Evolutionary conservation across 2,797 vertebrate species (phyloP), one percentile per base, ranked within the genome.

Genomic region (Sciurus carolinensis): DNA sequence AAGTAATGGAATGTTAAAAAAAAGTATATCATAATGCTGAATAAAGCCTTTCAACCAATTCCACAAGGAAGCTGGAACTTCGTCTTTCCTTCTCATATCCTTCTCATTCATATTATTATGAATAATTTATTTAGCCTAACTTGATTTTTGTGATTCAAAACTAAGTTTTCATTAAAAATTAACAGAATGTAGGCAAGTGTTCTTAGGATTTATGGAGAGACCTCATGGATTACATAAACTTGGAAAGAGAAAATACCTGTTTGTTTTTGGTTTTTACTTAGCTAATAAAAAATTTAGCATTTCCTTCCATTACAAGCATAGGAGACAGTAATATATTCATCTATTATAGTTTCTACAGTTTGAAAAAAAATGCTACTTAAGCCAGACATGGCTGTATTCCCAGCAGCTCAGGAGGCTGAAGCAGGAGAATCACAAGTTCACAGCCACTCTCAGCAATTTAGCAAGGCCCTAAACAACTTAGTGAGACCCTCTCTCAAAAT

Each of bases 21-120:
- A 69, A 88, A 5, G 33, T 36, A 33, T 93, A 89, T 80, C n/a
- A 79, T 79, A 93, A 93, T 81, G 95, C 87, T 77, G 28, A 93
- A 96, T 59, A 90, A 95, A 96, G 59, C 39, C 57, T 95, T 93
- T 80, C n/a, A 75, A 72, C 80, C 36, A 93, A 76, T 71, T 93
- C 64, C 52, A 84, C 30, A 72, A 86, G 44, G 59, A 93, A 95
- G 85, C 22, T 39, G n/a, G 76, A 88, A 91, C 77, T 94, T 75
- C 62, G 71, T 87, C 82, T 91, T 87, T 62, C 54, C 50, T n/a
- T 62, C 66, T 64, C 71, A 83, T 50, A 90, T 44, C 66, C 30
- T 92, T 66, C 42, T 47, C 7, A 47, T 47, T 47, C 44, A 47
- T 47, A 47, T 47, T 47, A 47, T 47, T 47, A 47, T 47, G 44